These are phyloP conservation scores for Campoletis sonorensis DNA, from an alignment of 1,140 invertebrate species.

Conservation along the genomic window DNA sequence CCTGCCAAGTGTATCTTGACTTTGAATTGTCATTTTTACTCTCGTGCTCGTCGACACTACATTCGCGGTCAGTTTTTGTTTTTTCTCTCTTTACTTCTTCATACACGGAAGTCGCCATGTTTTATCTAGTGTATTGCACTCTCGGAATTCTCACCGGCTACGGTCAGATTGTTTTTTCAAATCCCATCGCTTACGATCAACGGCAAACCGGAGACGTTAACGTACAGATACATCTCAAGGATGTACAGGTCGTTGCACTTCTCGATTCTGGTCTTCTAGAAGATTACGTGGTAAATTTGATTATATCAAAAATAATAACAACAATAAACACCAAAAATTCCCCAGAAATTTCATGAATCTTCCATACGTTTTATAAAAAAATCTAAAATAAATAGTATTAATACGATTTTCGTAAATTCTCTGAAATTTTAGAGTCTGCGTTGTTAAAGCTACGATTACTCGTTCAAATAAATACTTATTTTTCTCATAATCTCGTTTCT, in stretches of 20 bases:
- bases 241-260: constrained; percentile 85
- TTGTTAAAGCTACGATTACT: too few species aligned
- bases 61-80: background rate
- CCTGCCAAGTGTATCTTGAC: background rate
- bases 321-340: constrained; percentile 30
- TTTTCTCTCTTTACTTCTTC: background rate
- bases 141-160: constrained; percentile 17
- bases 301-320: constrained; percentile 21
- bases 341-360: background rate
- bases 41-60: background rate
- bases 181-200: constrained; percentile 79
- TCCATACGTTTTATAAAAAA: constrained; percentile 24
- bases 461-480: too few species aligned
- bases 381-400: too few species aligned
- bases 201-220: constrained; percentile 86
- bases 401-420: too few species aligned
- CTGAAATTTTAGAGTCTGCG: too few species aligned
- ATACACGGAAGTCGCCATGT: constrained; percentile 20
- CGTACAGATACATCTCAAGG: constrained; percentile 86
- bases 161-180: constrained; percentile 31
- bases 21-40: constrained; percentile 42
- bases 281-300: constrained; percentile 76
- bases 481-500: too few species aligned
- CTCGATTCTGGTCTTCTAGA: constrained; percentile 76
- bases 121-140: constrained; percentile 30